Conservation (phyloP, 2,888 invertebrate genomes). For the Lycocerus yunnanus region DNA sequence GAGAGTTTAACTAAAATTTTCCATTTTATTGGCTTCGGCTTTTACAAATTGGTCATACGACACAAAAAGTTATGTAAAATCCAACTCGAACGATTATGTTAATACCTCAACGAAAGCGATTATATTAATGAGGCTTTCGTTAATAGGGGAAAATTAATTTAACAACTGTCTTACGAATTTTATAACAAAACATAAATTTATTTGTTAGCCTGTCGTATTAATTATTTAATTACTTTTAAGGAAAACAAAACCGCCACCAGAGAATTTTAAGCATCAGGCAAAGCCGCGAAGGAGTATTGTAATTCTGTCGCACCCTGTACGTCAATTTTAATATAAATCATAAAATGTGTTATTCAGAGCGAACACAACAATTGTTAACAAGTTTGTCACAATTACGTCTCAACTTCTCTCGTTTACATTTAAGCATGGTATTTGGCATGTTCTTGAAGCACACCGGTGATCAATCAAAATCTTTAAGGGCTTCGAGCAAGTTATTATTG, state of each 20-base stretch:
- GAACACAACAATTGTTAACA: background rate
- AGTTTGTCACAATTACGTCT: background rate
- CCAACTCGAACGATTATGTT: background rate
- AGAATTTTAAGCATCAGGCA: too few species aligned
- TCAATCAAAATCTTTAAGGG: background rate
- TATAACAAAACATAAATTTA: background rate
- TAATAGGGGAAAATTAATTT: background rate
- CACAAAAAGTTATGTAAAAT: background rate
- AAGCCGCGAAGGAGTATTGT: too few species aligned
- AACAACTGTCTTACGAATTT: background rate
- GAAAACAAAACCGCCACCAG: background rate
- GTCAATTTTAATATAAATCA: background rate
- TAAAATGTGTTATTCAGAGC: background rate
- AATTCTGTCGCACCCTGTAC: background rate
- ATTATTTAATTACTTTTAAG: background rate
- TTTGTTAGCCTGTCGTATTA: background rate
- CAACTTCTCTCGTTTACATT: background rate
- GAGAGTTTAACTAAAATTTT: background rate
- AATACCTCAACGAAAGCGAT: background rate
- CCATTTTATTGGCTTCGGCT: background rate
- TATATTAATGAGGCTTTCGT: background rate
- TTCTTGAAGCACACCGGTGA: background rate
- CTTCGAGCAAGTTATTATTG: background rate
- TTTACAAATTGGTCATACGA: background rate
- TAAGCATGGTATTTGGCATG: background rate